Percentiles rank a stretch among this genome's conserved stretches.
phyloP scores from a whole-genome alignment of 2,113 vertebrate species.

The Pelecanoides urinatrix region DNA sequence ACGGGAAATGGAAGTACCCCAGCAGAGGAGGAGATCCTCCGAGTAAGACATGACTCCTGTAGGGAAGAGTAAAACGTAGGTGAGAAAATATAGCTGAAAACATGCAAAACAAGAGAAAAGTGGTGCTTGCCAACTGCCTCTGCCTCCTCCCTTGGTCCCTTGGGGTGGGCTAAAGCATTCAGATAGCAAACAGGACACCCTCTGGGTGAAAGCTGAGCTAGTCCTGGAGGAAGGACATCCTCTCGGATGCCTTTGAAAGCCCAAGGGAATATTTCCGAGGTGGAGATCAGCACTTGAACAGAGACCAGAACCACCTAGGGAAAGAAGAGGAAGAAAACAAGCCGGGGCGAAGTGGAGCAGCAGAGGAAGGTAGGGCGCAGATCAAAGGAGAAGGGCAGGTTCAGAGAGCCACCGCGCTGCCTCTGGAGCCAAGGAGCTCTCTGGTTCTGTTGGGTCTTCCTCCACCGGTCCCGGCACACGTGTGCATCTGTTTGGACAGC shows the following conservation, averaged over 20 bases:
- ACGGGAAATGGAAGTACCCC: neutral
- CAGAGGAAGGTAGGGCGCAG: neutral
- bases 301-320: neutral
- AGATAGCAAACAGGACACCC: neutral
- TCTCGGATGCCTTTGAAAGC: neutral
- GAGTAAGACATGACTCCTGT: neutral
- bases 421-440: neutral
- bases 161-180: neutral
- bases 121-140: neutral
- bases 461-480: neutral
- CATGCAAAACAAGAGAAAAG: neutral
- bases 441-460: neutral
- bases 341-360: accelerated
- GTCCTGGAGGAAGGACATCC: accelerated
- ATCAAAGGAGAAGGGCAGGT: constrained; percentile 9
- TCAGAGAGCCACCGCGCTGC: neutral
- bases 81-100: neutral
- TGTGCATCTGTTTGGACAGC: constrained; percentile 40
- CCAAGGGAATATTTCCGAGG: neutral
- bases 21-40: neutral
- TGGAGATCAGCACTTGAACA: neutral
- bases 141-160: neutral
- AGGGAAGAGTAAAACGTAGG: neutral
- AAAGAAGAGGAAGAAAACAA: neutral
- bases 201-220: neutral